Base-by-base conservation (phyloP, 2,888 invertebrate genomes). In the Rhimphoctona megacephalus region DNA sequence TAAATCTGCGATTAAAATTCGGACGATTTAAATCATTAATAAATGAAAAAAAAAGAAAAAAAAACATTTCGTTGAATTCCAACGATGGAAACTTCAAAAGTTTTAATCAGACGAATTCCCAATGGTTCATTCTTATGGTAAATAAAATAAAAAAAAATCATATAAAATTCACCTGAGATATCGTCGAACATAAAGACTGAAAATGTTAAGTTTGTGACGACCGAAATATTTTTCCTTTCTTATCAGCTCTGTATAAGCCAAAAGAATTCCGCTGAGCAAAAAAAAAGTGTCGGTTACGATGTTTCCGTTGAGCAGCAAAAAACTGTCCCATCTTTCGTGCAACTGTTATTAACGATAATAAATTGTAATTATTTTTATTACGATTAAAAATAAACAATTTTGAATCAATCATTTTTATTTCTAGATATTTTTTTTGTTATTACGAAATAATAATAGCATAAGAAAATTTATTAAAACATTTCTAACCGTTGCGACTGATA, bases 181-280 rank as follows among this genome's bases (percentile, higher is more conserved):
- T 88, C 97, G 95, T 87, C 96, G 96, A 36, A 96, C 90, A 89
- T 97, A 95, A n/a, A 97, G 95, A 3, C 96, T 93, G 22, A 96
- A 89, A 69, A 96, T 92, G 92, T 97, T 96, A 1, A 97, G 85
- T 22, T 85, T 86, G 61, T 84, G 70, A 25, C 87, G 78, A n/a
- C 85, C 86, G 0, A 87, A 74, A 36, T 88, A 73, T 14, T 90
- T 90, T 43, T 90, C 82, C 39, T 89, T 89, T 81, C 90, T 91
- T 5, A 36, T 70, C 49, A 92, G 77, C 57, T 84, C 87, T 5
- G 90, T 92, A 80, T 93, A 93, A 5, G 92, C 90, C 52, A 94
- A 81, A 30, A 94, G 87, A 17, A 91, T 90, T 0, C 93, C 93
- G 17, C 94, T 92, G 19, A 94, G 88, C 4, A 94, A 84, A 67